Percentiles rank a stretch among this genome's conserved stretches.
These are phyloP conservation scores for Leucozona laternaria DNA, from an alignment of 2,888 invertebrate genomes.

Conservation along the genomic window DNA sequence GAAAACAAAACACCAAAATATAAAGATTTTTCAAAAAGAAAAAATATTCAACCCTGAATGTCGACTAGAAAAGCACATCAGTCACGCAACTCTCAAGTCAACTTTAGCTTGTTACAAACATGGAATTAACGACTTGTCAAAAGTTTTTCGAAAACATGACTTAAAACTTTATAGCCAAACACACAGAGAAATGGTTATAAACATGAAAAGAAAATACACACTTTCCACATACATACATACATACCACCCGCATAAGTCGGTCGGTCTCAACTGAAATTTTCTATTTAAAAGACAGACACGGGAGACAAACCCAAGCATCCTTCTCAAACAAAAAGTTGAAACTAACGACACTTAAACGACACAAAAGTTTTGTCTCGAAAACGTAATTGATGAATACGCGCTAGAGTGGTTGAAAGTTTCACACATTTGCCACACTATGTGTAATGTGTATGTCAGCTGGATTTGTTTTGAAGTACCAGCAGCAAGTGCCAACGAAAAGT, in stretches of 20 bases:
- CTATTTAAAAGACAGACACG: slow-evolving; percentile 1
- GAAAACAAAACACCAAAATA: no score
- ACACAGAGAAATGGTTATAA: slow-evolving; percentile 28
- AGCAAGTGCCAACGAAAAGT: slow-evolving; percentile 1
- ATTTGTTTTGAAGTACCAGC: slow-evolving; percentile 20
- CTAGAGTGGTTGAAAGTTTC: slow-evolving; percentile 32
- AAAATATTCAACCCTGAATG: background rate
- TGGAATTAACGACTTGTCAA: slow-evolving; percentile 67
- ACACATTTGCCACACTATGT: slow-evolving; percentile 21
- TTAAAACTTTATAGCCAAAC: slow-evolving; percentile 52
- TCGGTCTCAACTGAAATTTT: background rate
- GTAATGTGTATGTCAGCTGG: slow-evolving; percentile 30
- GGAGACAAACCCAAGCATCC: slow-evolving; percentile 23
- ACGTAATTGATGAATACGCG: slow-evolving; percentile 65
- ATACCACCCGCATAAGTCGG: background rate
- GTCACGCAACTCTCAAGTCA: slow-evolving; percentile 40
- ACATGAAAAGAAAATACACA: slow-evolving; percentile 24
- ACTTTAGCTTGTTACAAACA: slow-evolving; percentile 40
- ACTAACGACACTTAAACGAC: slow-evolving; percentile 60
- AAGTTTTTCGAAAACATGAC: slow-evolving; percentile 66
- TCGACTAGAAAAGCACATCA: slow-evolving; percentile 22
- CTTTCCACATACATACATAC: background rate
- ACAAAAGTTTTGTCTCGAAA: slow-evolving; percentile 67
- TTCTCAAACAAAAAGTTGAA: slow-evolving; percentile 15
- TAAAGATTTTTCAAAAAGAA: background rate